Evolutionary conservation across 2,797 vertebrate species (phyloP), one percentile per base, ranked within the genome.

Genomic region (Phalloptychus januarius): DNA sequence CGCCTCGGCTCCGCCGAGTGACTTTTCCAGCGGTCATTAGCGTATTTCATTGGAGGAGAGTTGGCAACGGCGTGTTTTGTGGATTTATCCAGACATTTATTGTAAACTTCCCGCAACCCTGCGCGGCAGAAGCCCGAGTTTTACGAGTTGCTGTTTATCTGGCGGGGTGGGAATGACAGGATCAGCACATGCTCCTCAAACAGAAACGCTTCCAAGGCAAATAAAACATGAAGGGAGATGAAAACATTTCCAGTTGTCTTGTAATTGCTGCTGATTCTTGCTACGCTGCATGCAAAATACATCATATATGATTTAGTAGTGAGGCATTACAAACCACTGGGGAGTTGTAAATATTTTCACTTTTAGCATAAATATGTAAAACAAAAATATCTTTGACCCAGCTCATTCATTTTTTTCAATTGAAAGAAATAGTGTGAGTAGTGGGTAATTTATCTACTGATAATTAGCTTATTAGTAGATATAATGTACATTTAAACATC

Each of bases 61-160:
- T 88, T 93, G 90, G 92, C 91, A 93, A 80, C 80, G 25, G 79
- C 72, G 72, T 81, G 81, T 90, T 90, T 90, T n/a, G 75, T 91
- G 83, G 91, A 92, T 94, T 92, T 92, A 94, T 90, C 86, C 86
- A 76, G 92, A 94, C 94, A 91, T 93, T 91, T 93, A 93, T 92
- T 92, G 91, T 91, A 91, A 92, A 93, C 87, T 91, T 90, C 36
- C 86, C 83, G 91, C 90, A 90, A 87, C 91, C 88, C 86, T 83
- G 89, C 85, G 87, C 86, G 78, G 90, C 92, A 90, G 93, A 92
- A 83, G 89, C 83, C 78, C 33, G 89, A 79, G 80, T 91, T 94
- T 94, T 94, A 94, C 63, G 89, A 91, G 80, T 52, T n/a, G 85
- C 87, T 87, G 75, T 90, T 94, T 93, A 90, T 92, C 92, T 93